Conservation (phyloP, 2,888 invertebrate genomes). For the Hetaerina titia region DNA sequence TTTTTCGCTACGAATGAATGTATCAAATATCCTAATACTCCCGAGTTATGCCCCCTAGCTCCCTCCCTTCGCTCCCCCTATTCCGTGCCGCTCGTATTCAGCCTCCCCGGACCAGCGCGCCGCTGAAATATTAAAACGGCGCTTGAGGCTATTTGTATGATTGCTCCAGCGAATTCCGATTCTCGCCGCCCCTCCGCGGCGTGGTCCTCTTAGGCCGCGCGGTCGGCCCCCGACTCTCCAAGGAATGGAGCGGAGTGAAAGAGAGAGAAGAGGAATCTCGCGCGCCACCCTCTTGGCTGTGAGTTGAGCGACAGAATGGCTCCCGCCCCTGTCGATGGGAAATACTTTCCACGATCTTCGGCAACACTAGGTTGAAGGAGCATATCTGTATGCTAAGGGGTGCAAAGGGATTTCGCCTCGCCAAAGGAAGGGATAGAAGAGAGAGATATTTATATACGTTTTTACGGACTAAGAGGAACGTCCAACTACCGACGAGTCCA, state of each 20-base stretch:
- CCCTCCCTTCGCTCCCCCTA: no score
- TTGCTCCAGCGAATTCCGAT: conserved; percentile 39
- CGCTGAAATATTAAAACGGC: conserved; percentile 53
- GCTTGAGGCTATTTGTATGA: conserved; percentile 54
- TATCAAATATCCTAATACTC: conserved; percentile 51
- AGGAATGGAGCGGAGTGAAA: neutral
- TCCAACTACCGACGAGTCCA: no score
- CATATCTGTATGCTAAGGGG: neutral
- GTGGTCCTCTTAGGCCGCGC: neutral
- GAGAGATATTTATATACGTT: no score
- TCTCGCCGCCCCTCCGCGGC: neutral
- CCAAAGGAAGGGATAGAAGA: no score
- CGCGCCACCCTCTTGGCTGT: neutral
- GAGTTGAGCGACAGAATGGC: no score
- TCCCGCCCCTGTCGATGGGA: no score
- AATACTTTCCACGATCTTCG: neutral
- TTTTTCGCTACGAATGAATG: conserved; percentile 35
- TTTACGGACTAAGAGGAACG: no score
- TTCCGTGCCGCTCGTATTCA: no score
- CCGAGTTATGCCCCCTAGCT: neutral
- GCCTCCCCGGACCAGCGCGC: neutral
- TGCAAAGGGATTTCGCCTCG: neutral
- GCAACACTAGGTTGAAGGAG: neutral
- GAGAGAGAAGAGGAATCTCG: neutral
- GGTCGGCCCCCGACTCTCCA: neutral